Percentiles rank a stretch among this genome's conserved stretches.
Evolutionary conservation across 2,888 invertebrate species (phyloP).

Genomic region (Eristalinus sepulchralis): DNA sequence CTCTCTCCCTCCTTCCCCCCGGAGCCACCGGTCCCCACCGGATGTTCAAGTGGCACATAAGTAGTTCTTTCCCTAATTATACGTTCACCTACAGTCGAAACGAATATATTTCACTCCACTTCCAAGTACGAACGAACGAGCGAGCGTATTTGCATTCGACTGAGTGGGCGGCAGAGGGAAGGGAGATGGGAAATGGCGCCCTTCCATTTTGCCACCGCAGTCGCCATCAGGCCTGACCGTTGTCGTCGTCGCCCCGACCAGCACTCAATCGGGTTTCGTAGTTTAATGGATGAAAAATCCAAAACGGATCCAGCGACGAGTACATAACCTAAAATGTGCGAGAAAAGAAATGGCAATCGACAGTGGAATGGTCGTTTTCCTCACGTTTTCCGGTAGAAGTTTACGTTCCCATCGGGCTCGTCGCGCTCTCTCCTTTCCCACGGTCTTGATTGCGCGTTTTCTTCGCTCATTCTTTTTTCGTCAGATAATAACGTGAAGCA

Average conservation of each 20-base stretch:
- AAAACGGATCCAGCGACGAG: conserved; percentile 42
- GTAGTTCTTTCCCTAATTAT: conserved; percentile 69
- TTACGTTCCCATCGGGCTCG: background rate
- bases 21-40: conserved; percentile 33
- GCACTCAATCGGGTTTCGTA: conserved; percentile 42
- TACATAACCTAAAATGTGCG: conserved; percentile 50
- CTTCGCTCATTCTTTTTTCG: conserved; percentile 8
- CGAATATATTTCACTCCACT: conserved; percentile 43
- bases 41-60: conserved; percentile 72
- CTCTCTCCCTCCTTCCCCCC: background rate
- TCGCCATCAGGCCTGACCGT: conserved; percentile 19
- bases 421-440: conserved; percentile 11
- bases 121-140: conserved; percentile 5
- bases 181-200: background rate
- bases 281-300: conserved; percentile 64
- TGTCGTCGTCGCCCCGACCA: conserved; percentile 2
- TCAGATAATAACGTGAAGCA: conserved; percentile 52
- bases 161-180: conserved; percentile 10
- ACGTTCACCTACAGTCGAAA: conserved; percentile 58
- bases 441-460: conserved; percentile 40
- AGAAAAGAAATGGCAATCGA: conserved; percentile 57
- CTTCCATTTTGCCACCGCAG: conserved; percentile 22
- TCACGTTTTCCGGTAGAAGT: background rate
- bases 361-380: conserved; percentile 27
- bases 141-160: conserved; percentile 41